phyloP scores from a whole-genome alignment of 2,888 invertebrate species.

The Portevinia maculata region DNA sequence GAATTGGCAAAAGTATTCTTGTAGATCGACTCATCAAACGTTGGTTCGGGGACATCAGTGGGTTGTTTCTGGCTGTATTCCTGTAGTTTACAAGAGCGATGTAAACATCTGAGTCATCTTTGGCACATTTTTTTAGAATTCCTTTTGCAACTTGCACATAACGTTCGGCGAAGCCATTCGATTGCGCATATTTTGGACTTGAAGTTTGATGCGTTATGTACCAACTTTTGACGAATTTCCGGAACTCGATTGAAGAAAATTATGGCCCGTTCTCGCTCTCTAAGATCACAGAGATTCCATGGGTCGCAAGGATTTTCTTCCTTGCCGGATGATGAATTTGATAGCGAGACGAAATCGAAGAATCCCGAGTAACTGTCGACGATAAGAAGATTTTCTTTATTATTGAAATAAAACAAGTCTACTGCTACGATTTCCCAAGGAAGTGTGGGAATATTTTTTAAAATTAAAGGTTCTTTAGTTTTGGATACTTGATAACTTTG shows the following conservation, averaged over 20 bases:
- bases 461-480: slow-evolving; percentile 23
- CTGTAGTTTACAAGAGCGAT: no score
- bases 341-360: slow-evolving; percentile 26
- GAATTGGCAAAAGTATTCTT: no score
- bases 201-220: slow-evolving; percentile 61
- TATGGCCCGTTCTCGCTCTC: slow-evolving; percentile 26
- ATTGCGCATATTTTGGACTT: slow-evolving; percentile 56
- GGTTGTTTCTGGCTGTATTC: no score
- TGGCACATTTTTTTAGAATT: slow-evolving; percentile 54
- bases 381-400: slow-evolving; percentile 18
- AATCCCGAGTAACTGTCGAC: slow-evolving; percentile 53
- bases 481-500: slow-evolving; percentile 19
- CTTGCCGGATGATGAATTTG: no score
- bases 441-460: slow-evolving; percentile 13
- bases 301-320: slow-evolving; percentile 4
- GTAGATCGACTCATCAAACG: no score
- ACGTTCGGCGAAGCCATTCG: slow-evolving; percentile 62
- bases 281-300: slow-evolving; percentile 17
- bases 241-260: slow-evolving; percentile 59
- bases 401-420: slow-evolving; percentile 16
- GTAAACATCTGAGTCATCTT: slow-evolving; percentile 43
- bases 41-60: no score
- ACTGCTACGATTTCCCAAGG: slow-evolving; percentile 23
- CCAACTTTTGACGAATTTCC: slow-evolving; percentile 55
- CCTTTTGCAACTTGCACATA: slow-evolving; percentile 66